phyloP scores from a whole-genome alignment of 2,113 vertebrate species.

The Siphamia tubifer region DNA sequence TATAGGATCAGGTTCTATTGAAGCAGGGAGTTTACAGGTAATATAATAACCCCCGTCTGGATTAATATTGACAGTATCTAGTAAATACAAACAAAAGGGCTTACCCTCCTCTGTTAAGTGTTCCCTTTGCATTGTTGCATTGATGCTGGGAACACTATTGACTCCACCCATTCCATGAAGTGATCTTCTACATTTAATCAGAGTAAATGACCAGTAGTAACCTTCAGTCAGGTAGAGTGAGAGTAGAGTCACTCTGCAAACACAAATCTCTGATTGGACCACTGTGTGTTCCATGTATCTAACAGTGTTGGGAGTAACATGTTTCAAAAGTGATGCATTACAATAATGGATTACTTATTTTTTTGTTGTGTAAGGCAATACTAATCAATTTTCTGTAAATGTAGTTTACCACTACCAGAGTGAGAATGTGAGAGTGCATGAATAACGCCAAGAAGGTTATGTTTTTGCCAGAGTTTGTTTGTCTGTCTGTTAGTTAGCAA shows the following conservation, averaged over 20 bases:
- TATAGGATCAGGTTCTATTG: background rate
- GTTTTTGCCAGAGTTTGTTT: too few species aligned
- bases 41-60: constrained; percentile 1
- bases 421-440: too few species aligned
- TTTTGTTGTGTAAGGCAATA: too few species aligned
- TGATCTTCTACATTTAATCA: background rate
- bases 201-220: background rate
- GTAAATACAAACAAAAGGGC: background rate
- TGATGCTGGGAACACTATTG: background rate
- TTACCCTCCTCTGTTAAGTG: background rate
- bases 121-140: background rate
- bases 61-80: background rate
- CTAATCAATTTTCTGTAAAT: too few species aligned
- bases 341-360: too few species aligned
- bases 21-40: constrained; percentile 9
- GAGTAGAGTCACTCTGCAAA: background rate
- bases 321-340: too few species aligned
- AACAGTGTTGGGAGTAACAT: too few species aligned
- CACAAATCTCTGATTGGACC: too few species aligned
- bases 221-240: background rate
- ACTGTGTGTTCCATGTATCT: background rate
- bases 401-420: too few species aligned
- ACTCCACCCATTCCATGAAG: constrained; percentile 8
- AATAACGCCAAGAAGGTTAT: too few species aligned
- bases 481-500: too few species aligned